These are phyloP conservation scores for Psophia crepitans DNA, from an alignment of 2,113 vertebrate genomes.

Conservation along the genomic window DNA sequence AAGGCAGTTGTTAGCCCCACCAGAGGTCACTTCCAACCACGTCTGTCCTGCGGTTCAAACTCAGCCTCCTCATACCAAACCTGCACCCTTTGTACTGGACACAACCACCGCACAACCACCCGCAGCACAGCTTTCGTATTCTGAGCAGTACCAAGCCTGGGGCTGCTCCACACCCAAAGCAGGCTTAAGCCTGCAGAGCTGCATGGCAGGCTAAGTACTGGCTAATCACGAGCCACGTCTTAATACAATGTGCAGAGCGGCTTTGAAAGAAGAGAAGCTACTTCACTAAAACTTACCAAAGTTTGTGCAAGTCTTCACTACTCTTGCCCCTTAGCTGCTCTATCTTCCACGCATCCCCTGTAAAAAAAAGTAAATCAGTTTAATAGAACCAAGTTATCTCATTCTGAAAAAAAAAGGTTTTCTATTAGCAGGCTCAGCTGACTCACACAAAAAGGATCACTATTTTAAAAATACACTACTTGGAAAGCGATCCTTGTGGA, in stretches of 20 bases:
- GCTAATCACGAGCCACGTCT: neutral
- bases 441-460: neutral
- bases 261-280: neutral
- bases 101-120: neutral
- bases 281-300: conserved; percentile 79
- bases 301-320: conserved; percentile 94
- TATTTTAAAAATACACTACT: neutral
- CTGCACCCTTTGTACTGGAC: neutral
- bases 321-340: conserved; percentile 90
- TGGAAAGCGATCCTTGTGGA: neutral
- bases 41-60: neutral
- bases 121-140: neutral
- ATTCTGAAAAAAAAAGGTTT: neutral
- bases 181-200: neutral
- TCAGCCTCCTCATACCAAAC: neutral
- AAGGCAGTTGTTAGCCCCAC: neutral
- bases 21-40: neutral
- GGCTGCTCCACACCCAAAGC: neutral
- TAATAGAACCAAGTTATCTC: neutral
- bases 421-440: neutral
- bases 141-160: neutral
- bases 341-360: conserved; percentile 90
- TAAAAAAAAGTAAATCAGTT: neutral
- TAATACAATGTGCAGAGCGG: neutral
- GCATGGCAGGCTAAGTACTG: neutral